A percentile compares a stretch with the other conserved stretches of the same genome.
Evolutionary conservation across 2,888 invertebrate species (phyloP).

Genomic region (Leistus spinibarbis): DNA sequence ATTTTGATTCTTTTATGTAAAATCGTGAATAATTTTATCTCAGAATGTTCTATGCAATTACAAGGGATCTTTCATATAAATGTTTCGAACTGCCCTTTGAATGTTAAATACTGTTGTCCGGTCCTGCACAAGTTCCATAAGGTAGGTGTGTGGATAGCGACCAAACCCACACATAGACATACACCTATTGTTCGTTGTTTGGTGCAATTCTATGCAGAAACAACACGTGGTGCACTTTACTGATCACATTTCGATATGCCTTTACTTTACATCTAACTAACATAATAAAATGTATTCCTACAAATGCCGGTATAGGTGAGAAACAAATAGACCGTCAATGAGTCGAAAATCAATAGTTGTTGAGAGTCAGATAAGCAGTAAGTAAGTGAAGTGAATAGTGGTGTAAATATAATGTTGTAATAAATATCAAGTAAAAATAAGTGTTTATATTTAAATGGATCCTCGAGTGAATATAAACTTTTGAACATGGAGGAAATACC

Average conservation of each 20-base stretch:
- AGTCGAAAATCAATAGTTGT: neutral
- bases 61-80: too few relatives aligned
- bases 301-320: neutral
- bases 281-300: neutral
- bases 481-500: conserved; percentile 11
- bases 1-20: too few relatives aligned
- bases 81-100: neutral
- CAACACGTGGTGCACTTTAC: neutral
- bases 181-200: conserved; percentile 13
- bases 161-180: conserved; percentile 3
- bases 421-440: neutral
- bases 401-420: neutral
- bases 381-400: neutral
- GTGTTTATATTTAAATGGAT: neutral
- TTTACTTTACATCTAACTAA: neutral
- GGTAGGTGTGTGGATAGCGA: conserved; percentile 11
- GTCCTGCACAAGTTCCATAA: neutral
- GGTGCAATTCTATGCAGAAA: neutral
- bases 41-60: too few relatives aligned
- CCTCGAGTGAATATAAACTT: too few relatives aligned
- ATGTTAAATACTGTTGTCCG: conserved; percentile 11
- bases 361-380: neutral
- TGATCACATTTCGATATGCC: neutral
- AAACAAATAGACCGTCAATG: neutral
- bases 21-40: too few relatives aligned